A percentile compares a stretch with the other conserved stretches of the same genome.
phyloP scores from a whole-genome alignment of 2,113 vertebrate species.

The Pangasianodon hypophthalmus region DNA sequence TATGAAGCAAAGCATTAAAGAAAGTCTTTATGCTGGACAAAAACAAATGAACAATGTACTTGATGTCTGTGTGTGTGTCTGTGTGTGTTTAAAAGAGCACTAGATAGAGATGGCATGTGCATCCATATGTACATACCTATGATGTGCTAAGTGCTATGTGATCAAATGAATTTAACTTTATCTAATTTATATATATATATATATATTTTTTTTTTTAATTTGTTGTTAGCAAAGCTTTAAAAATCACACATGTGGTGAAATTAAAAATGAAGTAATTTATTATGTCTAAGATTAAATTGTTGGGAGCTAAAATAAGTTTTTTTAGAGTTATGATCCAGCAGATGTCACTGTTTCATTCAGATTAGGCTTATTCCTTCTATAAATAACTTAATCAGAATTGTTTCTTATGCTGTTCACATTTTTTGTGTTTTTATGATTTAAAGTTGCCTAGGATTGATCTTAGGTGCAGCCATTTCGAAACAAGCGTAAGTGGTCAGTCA shows the following conservation, averaged over 20 bases:
- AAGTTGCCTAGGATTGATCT: not conserved
- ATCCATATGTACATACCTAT: not conserved
- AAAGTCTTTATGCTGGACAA: not conserved
- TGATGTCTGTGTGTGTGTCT: not conserved
- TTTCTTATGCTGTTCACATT: not conserved
- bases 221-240: not conserved
- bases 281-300: not conserved
- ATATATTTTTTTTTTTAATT: not conserved
- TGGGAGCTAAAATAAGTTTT: not conserved
- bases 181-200: not conserved
- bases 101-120: too few species aligned
- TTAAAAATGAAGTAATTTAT: too few species aligned
- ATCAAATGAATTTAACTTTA: not conserved
- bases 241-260: not conserved
- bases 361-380: too few species aligned
- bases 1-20: not conserved
- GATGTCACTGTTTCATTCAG: not conserved
- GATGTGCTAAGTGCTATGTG: not conserved
- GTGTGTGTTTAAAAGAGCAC: not conserved
- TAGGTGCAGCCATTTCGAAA: not conserved
- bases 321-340: not conserved
- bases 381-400: not conserved
- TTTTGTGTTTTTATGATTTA: not conserved
- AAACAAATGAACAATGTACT: not conserved
- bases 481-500: not conserved